These are phyloP conservation scores for Caenorhabditis wallacei DNA, from an alignment of 2,888 invertebrate species.

Conservation along the genomic window DNA sequence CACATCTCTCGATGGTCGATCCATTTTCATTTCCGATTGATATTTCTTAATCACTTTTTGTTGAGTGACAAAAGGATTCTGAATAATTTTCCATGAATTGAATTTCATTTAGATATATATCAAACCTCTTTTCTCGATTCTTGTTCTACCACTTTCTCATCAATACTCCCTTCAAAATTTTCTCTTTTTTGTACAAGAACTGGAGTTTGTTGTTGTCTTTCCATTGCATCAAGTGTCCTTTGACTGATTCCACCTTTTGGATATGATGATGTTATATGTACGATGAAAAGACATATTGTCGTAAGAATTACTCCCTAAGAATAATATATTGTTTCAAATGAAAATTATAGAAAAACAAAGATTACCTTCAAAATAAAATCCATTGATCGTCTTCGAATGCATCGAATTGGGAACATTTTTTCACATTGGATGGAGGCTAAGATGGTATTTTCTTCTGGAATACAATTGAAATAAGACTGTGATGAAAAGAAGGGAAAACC, in stretches of 20 bases:
- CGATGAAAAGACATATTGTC: constrained; percentile 59
- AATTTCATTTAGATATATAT: background rate
- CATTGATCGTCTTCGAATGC: constrained; percentile 55
- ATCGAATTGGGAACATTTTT: constrained; percentile 61
- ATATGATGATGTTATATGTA: constrained; percentile 66
- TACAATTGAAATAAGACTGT: too few species aligned
- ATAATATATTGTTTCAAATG: too few species aligned
- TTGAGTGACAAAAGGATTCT: constrained; percentile 36
- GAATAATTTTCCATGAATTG: background rate
- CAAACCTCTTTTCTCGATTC: constrained; percentile 33
- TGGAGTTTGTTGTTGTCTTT: constrained; percentile 23
- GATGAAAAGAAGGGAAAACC: constrained; percentile 16
- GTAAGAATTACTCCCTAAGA: constrained; percentile 52
- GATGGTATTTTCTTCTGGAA: constrained; percentile 40
- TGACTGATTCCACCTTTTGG: constrained; percentile 65
- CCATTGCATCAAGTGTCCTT: constrained; percentile 40
- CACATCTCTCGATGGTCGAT: constrained; percentile 47
- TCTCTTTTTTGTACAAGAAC: constrained; percentile 49
- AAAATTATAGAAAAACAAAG: background rate
- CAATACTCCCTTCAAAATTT: constrained; percentile 28
- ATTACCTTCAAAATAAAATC: constrained; percentile 53
- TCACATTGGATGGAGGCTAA: constrained; percentile 36
- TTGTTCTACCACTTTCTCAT: background rate
- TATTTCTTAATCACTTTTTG: background rate
- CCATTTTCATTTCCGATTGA: background rate